phyloP scores from a whole-genome alignment of 1,140 invertebrate genomes.

The Saccostrea echinata region DNA sequence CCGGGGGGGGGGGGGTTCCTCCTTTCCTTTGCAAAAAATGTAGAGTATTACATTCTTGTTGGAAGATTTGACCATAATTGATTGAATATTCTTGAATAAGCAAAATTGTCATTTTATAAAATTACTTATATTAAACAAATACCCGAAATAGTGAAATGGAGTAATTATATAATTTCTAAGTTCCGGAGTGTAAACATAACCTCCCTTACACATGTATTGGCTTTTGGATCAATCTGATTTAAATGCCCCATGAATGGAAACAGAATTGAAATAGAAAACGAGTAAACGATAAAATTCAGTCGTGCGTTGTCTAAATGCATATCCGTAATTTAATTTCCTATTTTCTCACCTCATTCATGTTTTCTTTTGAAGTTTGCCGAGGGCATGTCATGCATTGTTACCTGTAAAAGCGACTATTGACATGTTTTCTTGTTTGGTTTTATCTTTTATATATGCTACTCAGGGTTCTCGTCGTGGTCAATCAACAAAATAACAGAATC shows the following conservation, averaged over 20 bases:
- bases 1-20: too few species aligned
- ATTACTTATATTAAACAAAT: too few species aligned
- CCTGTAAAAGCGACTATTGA: not conserved
- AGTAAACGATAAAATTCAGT: not conserved
- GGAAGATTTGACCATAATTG: too few species aligned
- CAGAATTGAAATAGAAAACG: not conserved
- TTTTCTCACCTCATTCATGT: not conserved
- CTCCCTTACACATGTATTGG: not conserved
- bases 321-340: not conserved
- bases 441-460: too few species aligned
- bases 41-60: too few species aligned
- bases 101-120: too few species aligned
- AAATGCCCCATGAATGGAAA: not conserved
- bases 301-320: not conserved
- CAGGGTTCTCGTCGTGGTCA: not conserved
- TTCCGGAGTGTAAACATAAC: not conserved
- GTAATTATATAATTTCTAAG: too few species aligned
- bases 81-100: too few species aligned
- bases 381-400: not conserved
- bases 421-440: not conserved
- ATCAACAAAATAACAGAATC: not conserved
- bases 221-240: not conserved
- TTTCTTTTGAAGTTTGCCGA: not conserved
- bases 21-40: too few species aligned
- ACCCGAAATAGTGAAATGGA: too few species aligned